These are phyloP conservation scores for Stomatorhinus walkeri DNA, from an alignment of 2,797 vertebrate genomes.

Conservation along the genomic window DNA sequence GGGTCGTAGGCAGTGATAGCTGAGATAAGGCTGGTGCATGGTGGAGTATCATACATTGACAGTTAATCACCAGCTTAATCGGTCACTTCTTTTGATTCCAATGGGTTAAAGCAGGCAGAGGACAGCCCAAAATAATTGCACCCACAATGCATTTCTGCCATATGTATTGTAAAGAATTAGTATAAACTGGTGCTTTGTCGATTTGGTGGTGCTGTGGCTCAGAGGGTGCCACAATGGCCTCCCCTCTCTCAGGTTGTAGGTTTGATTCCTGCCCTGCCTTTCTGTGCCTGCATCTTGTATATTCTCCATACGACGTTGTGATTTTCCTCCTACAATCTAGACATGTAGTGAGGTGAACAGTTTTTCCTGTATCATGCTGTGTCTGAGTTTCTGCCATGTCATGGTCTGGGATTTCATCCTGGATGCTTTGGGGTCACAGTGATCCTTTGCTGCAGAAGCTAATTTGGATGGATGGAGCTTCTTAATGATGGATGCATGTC, in stretches of 20 bases:
- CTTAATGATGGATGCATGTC: background rate
- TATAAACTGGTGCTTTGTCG: background rate
- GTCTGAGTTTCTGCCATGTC: background rate
- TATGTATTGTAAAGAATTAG: background rate
- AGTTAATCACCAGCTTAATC: background rate
- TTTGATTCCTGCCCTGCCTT: background rate
- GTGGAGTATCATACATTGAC: background rate
- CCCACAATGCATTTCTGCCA: background rate
- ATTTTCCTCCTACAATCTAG: background rate
- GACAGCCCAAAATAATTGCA: background rate
- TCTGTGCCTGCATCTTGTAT: background rate
- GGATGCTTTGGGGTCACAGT: background rate
- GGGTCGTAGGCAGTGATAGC: background rate
- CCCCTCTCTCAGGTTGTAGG: background rate
- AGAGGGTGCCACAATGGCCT: background rate
- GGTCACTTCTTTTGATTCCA: background rate
- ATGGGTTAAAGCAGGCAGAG: background rate
- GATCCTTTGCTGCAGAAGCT: background rate
- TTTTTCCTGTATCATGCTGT: background rate
- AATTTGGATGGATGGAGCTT: background rate
- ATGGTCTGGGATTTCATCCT: background rate
- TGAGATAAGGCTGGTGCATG: background rate
- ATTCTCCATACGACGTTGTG: background rate
- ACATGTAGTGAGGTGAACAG: background rate
- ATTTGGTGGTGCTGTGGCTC: background rate